A percentile compares a stretch with the other conserved stretches of the same genome.
Conservation (phyloP, 2,888 invertebrate species). For the Lutraria lutraria region DNA sequence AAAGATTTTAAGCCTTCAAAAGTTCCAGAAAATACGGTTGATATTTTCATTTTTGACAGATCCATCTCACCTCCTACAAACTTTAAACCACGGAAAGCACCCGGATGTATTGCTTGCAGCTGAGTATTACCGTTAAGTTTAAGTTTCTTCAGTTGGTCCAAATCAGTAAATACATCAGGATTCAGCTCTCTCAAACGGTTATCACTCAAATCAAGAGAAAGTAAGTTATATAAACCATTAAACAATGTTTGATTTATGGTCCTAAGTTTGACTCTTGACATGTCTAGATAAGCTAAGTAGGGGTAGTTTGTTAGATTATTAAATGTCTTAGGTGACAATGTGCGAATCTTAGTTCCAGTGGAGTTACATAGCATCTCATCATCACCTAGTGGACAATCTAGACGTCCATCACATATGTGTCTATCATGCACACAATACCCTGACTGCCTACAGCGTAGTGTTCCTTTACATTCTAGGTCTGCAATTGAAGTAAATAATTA, state of each 20-base stretch:
- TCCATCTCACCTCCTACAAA: conserved; percentile 13
- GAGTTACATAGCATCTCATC: conserved; percentile 69
- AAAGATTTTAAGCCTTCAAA: conserved; percentile 53
- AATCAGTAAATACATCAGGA: conserved; percentile 26
- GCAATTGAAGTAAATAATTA: not conserved
- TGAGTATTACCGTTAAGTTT: conserved; percentile 35
- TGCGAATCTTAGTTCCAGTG: conserved; percentile 36
- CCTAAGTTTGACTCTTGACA: not conserved
- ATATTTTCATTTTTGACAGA: conserved; percentile 33
- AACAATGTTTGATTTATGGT: conserved; percentile 20
- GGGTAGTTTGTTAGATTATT: not conserved
- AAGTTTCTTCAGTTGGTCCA: conserved; percentile 22
- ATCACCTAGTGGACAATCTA: conserved; percentile 63
- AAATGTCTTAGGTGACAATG: conserved; percentile 42
- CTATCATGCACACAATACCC: conserved; percentile 51
- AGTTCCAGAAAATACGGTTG: conserved; percentile 25
- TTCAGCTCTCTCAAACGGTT: conserved; percentile 26
- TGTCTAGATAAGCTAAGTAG: not conserved
- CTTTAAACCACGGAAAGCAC: conserved; percentile 57
- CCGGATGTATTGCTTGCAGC: conserved; percentile 22
- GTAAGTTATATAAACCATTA: conserved; percentile 30
- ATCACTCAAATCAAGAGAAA: conserved; percentile 44
- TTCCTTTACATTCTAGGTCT: conserved; percentile 44
- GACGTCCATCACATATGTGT: conserved; percentile 66
- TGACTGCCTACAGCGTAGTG: conserved; percentile 52